Percentiles rank a stretch among this genome's conserved stretches.
phyloP scores from a whole-genome alignment of 2,888 invertebrate species.

The Rhamnusium bicolor region DNA sequence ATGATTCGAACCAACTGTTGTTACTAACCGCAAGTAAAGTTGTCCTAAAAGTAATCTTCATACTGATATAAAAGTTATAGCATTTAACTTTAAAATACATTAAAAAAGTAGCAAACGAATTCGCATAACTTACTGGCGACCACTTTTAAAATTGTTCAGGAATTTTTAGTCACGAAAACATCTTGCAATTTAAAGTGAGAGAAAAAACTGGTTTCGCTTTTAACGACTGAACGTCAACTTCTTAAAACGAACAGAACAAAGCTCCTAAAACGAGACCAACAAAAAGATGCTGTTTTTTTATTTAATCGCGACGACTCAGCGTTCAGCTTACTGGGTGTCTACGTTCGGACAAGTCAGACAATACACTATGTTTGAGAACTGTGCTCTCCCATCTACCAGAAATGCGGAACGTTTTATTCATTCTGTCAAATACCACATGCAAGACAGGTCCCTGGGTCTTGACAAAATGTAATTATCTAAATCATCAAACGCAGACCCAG shows the following conservation, averaged over 20 bases:
- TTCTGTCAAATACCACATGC: not conserved
- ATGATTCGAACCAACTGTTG: too few relatives aligned
- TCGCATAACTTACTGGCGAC: not conserved
- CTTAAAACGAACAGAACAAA: conserved; percentile 22
- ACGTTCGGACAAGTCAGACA: conserved; percentile 5
- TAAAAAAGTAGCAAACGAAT: too few relatives aligned
- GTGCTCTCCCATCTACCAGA: not conserved
- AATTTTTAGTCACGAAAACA: conserved; percentile 12
- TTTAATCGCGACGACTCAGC: not conserved
- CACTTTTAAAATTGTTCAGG: not conserved
- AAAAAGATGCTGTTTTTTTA: conserved; percentile 18
- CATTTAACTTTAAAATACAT: too few relatives aligned
- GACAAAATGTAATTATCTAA: not conserved
- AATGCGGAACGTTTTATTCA: not conserved
- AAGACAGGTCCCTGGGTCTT: not conserved
- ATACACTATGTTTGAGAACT: not conserved
- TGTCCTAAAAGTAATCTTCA: too few relatives aligned
- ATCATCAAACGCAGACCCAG: not conserved
- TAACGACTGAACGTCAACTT: conserved; percentile 29
- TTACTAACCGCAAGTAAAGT: too few relatives aligned
- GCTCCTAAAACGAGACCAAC: conserved; percentile 20
- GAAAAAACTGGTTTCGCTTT: conserved; percentile 34
- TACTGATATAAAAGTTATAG: too few relatives aligned
- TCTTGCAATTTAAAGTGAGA: conserved; percentile 21
- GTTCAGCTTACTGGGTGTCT: not conserved